These are phyloP conservation scores for Tapera naevia DNA, from an alignment of 2,797 vertebrate species.

Conservation along the genomic window DNA sequence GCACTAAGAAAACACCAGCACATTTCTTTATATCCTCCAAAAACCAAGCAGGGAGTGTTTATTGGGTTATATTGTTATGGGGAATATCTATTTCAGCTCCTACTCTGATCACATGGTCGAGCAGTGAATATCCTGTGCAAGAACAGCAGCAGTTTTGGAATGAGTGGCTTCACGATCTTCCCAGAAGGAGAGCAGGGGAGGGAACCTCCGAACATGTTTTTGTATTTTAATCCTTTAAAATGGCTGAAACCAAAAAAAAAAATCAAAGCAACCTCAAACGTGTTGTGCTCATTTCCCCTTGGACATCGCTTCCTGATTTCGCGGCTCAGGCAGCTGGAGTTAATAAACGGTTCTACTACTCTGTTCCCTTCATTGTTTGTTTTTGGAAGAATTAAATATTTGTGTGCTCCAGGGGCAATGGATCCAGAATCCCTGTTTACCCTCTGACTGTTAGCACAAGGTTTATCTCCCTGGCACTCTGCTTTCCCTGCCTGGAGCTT, in stretches of 20 bases:
- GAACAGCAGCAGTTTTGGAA: neutral
- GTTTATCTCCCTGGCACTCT: neutral
- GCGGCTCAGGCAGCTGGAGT: neutral
- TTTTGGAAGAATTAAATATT: conserved; percentile 17
- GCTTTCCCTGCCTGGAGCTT: neutral
- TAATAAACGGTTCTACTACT: neutral
- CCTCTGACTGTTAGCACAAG: neutral
- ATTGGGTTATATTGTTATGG: neutral
- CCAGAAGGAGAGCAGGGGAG: neutral
- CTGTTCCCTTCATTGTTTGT: neutral
- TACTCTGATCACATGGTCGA: neutral
- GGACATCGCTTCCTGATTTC: neutral
- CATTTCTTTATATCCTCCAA: neutral
- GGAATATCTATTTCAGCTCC: neutral
- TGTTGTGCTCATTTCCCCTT: neutral
- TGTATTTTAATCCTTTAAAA: neutral
- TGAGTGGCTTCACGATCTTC: accelerated
- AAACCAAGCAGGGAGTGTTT: neutral
- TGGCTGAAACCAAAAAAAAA: neutral
- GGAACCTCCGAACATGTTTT: neutral
- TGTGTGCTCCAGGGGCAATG: neutral
- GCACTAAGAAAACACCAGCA: neutral
- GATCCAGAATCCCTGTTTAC: neutral
- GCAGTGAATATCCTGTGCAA: neutral
- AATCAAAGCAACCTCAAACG: neutral